Percentiles rank a stretch among this genome's conserved stretches.
phyloP scores from a whole-genome alignment of 2,113 vertebrate species.

The Galbula dea region DNA sequence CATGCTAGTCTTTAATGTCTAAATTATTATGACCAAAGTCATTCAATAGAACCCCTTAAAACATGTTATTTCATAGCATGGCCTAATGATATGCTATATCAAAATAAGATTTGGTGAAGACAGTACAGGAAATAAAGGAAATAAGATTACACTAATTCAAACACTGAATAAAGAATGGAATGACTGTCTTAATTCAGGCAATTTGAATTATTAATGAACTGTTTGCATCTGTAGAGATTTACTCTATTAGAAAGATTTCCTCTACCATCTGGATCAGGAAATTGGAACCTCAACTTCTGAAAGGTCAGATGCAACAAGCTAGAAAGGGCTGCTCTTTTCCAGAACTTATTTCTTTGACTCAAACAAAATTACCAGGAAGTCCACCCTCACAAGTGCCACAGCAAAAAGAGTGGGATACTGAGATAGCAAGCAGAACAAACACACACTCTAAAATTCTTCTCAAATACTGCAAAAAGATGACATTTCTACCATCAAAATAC shows the following conservation, averaged over 20 bases:
- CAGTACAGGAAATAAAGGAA: constrained; percentile 69
- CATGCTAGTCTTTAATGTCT: not conserved
- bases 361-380: not conserved
- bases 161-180: constrained; percentile 67
- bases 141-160: constrained; percentile 67
- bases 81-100: constrained; percentile 24
- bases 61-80: not conserved
- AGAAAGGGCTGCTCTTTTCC: not conserved
- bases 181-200: constrained; percentile 59
- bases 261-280: constrained; percentile 55
- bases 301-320: constrained; percentile 45
- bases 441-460: not conserved
- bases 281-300: constrained; percentile 35
- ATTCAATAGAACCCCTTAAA: not conserved
- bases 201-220: constrained; percentile 70
- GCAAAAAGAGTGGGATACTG: not conserved
- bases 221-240: constrained; percentile 53
- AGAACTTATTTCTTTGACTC: not conserved
- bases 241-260: constrained; percentile 53
- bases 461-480: not conserved
- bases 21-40: not conserved
- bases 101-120: constrained; percentile 61
- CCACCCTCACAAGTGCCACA: not conserved
- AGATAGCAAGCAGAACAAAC: not conserved
- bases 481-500: not conserved